phyloP scores from a whole-genome alignment of 1,140 invertebrate genomes.

The Coelopa frigida region DNA sequence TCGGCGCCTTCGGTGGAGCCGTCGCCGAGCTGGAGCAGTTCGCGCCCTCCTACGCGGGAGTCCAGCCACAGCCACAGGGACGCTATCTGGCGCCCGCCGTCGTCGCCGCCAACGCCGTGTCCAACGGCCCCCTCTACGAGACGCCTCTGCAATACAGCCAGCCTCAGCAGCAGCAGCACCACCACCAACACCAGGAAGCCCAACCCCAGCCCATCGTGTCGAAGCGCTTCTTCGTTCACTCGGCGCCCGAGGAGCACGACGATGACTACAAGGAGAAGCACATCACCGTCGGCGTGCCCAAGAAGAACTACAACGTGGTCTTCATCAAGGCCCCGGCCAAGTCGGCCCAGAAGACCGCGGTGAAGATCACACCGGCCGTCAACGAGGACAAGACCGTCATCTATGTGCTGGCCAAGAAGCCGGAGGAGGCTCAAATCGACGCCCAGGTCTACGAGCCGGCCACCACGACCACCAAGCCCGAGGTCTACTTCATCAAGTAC shows the following conservation, averaged over 20 bases:
- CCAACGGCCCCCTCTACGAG: no score
- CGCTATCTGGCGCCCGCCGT: slow-evolving; percentile 8
- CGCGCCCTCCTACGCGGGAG: not conserved
- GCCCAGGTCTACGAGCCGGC: slow-evolving; percentile 10
- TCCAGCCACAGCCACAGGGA: not conserved
- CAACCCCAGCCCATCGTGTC: slow-evolving; percentile 11
- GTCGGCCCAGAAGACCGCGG: slow-evolving; percentile 52
- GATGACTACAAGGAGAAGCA: slow-evolving; percentile 7
- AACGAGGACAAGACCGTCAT: slow-evolving; percentile 75
- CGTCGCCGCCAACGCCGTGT: not conserved
- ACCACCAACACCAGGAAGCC: not conserved
- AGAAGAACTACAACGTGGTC: slow-evolving; percentile 76
- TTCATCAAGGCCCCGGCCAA: slow-evolving; percentile 71
- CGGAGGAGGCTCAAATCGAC: slow-evolving; percentile 11
- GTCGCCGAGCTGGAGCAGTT: not conserved
- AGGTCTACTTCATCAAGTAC: slow-evolving; percentile 64
- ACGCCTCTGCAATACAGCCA: no score
- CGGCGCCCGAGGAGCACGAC: slow-evolving; percentile 18
- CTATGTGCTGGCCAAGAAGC: slow-evolving; percentile 67
- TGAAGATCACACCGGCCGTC: slow-evolving; percentile 52
- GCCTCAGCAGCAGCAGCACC: slow-evolving; percentile 1
- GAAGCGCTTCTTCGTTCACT: slow-evolving; percentile 18
- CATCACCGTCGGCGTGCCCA: slow-evolving; percentile 43
- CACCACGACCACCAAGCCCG: slow-evolving; percentile 47
- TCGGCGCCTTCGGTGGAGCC: not conserved